Evolutionary conservation across 2,797 vertebrate species (phyloP).

Genomic region (Antrozous pallidus): DNA sequence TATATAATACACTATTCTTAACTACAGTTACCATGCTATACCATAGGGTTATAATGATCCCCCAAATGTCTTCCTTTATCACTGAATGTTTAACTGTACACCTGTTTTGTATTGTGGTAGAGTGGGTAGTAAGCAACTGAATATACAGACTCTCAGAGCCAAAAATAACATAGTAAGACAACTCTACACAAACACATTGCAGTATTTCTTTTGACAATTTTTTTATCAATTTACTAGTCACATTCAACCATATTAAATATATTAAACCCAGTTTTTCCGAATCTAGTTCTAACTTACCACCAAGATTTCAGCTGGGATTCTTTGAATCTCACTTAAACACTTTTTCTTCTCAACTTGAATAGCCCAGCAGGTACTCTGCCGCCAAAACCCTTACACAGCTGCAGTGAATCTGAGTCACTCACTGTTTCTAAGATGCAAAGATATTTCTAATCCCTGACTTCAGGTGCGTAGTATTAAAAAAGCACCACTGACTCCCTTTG

Average conservation of each 20-base stretch:
- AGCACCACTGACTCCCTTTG: no score
- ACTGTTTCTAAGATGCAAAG: not conserved
- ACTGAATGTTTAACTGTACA: not conserved
- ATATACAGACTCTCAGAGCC: not conserved
- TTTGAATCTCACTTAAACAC: not conserved
- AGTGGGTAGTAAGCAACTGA: not conserved
- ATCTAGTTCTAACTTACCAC: not conserved
- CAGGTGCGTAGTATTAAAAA: not conserved
- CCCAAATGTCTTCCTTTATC: not conserved
- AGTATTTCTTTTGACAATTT: not conserved
- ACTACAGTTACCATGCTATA: not conserved
- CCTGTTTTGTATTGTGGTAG: not conserved
- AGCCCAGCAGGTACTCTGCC: not conserved
- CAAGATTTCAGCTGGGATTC: not conserved
- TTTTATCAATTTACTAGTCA: not conserved
- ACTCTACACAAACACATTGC: not conserved
- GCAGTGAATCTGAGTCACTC: not conserved
- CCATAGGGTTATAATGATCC: not conserved
- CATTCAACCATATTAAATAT: not conserved
- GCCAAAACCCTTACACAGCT: no score
- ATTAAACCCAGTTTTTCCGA: not conserved
- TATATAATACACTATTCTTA: not conserved
- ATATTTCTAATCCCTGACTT: not conserved
- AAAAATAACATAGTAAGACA: not conserved
- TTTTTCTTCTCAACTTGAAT: not conserved